Base-by-base conservation (phyloP, 2,113 vertebrate genomes). In the Periophthalmus modestus region DNA sequence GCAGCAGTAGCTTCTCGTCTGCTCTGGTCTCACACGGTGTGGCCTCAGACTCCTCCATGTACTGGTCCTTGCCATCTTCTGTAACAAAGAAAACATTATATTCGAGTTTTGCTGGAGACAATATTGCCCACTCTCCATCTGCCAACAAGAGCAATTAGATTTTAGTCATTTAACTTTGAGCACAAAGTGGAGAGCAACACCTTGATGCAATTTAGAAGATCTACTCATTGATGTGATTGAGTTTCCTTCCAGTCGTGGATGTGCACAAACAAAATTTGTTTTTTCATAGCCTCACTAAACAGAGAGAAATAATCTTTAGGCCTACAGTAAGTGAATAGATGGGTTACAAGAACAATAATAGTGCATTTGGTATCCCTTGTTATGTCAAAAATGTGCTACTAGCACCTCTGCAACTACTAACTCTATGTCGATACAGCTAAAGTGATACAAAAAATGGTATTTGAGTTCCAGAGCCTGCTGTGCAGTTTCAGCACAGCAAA, bases 11-110 rank as follows among this genome's bases (percentile, higher is more conserved):
- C 7, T 95, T 95, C 73, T 96, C 93, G 73, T 96, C 95, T 54
- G 93, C 92, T 76, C 93, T 95, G 66, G 92, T 85, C 85, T 96
- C 95, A 61, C 94, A 95, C 72, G 92, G 91, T 39, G 94, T 94
- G 14, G 94, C 94, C 85, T 98, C 96, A 16, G 95, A 95, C 81
- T 96, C 96, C 82, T 97, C 96, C 57, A 88, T 88, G 15, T 94
- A 95, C 43, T 87, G 94, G 75, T 95, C 95, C 89, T 95, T 96
- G 72, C 86, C 94, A 79, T 92, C 79, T 39, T 94, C 95, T 94
- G 89, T 79, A 87, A 82, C 34, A 87, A 9, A 85, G 19, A 89
- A 23, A 78, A 21, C 12, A 52, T 1, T 59, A 59, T 34, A 33
- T 34, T 68, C 69, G 80, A 24, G 34, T 58, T 74, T 66, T 69